Conservation (phyloP, 2,888 invertebrate genomes). For the Selenia dentaria region DNA sequence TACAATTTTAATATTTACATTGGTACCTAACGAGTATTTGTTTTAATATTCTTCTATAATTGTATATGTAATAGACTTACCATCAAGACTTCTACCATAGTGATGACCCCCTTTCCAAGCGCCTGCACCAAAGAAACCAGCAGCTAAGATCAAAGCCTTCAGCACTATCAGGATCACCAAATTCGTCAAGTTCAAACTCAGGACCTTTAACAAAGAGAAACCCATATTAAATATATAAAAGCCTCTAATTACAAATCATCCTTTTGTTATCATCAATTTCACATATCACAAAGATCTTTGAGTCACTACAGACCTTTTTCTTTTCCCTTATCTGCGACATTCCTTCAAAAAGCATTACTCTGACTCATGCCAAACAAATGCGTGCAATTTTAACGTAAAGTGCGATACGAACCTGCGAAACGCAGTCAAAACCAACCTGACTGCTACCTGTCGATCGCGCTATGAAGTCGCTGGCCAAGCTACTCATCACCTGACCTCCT, state of each 20-base stretch:
- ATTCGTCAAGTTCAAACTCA: slow-evolving; percentile 93
- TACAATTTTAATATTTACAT: too few species aligned
- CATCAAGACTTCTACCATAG: slow-evolving; percentile 85
- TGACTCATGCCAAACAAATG: slow-evolving; percentile 43
- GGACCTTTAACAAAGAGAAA: slow-evolving; percentile 75
- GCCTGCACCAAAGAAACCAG: slow-evolving; percentile 90
- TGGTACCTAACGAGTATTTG: too few species aligned
- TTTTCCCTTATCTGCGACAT: slow-evolving; percentile 28
- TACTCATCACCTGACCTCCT: slow-evolving; percentile 82
- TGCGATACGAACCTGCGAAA: slow-evolving; percentile 77
- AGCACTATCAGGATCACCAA: slow-evolving; percentile 91
- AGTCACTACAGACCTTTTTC: neutral
- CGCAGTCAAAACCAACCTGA: slow-evolving; percentile 86
- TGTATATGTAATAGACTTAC: slow-evolving; percentile 58
- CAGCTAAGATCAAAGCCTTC: slow-evolving; percentile 92
- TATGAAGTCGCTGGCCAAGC: slow-evolving; percentile 87
- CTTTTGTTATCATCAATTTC: slow-evolving; percentile 9
- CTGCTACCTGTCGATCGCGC: slow-evolving; percentile 88
- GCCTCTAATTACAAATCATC: too few species aligned
- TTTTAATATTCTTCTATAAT: too few species aligned
- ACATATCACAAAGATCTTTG: neutral
- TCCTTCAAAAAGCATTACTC: slow-evolving; percentile 31
- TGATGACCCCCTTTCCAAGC: slow-evolving; percentile 85
- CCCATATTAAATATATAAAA: too few species aligned
- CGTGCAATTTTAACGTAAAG: slow-evolving; percentile 33